Evolutionary conservation across 2,888 invertebrate species (phyloP), one percentile per base, ranked within the genome.

Genomic region (Aleiodes alternator): DNA sequence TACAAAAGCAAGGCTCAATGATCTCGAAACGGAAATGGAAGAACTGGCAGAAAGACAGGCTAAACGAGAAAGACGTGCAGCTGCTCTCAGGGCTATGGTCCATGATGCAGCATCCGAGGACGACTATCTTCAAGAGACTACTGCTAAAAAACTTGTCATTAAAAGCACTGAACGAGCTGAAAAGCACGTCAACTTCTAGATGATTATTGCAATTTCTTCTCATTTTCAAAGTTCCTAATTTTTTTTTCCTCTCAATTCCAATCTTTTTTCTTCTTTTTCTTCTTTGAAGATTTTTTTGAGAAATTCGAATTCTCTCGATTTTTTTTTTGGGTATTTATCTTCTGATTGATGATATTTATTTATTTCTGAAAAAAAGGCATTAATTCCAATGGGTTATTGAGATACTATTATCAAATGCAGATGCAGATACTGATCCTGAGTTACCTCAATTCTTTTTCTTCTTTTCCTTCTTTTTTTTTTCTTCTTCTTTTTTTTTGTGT

Each of bases 1-100:
- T 38, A 91, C 93, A 1, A 92, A 94, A 79, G 94, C 94, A 9
- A 92, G 95, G 66, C 90, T 95, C 16, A 92, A 91, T 51, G 95
- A 95, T 83, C 90, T 96, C 57, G 95, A 95, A 84, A 93, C 93
- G 69, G 95, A 96, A 88, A 95, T 95, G 94, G 92, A 93, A 56
- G 94, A 93, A 81, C 89, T 95, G 76, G 93, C 91, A 16, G 94
- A 95, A 84, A 92, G 93, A 83, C 93, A 92, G 83, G 93, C 93
- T 0, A 92, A 93, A 23, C 92, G 95, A 79, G 95, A 95, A 85
- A 93, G 93, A 76, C 92, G 95, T 61, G 92, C 94, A 1, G 94
- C 94, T 0, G 93, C 94, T 71, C 92, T 95, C 43, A 91, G 93
- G 72, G 93, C 94, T 0, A 87, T 95, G 34, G 92, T 95, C 16